Percentiles rank a stretch among this genome's conserved stretches.
Evolutionary conservation across 2,797 vertebrate species (phyloP).

Genomic region (Onychomys leucogaster): DNA sequence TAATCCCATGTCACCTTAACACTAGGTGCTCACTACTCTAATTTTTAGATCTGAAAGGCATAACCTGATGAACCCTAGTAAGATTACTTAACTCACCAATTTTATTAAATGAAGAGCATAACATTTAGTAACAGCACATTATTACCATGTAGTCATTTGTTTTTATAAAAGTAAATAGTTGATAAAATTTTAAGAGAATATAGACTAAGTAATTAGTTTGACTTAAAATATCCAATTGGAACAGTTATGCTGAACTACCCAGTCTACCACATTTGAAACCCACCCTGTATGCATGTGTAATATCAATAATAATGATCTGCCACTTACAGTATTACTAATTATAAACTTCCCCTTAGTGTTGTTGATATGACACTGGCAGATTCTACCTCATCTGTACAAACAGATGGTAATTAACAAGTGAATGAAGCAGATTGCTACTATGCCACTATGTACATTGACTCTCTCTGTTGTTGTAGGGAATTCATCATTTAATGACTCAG

Average conservation of each 20-base stretch:
- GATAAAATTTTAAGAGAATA: slow-evolving; percentile 2
- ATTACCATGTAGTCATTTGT: background rate
- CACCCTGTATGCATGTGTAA: background rate
- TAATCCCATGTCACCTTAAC: background rate
- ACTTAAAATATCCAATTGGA: background rate
- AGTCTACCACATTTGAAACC: background rate
- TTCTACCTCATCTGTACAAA: slow-evolving; percentile 30
- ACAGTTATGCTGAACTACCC: background rate
- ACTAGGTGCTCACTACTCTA: background rate
- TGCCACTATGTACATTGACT: background rate
- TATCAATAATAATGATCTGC: background rate
- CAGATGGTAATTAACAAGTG: slow-evolving; percentile 70
- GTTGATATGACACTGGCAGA: slow-evolving; percentile 36
- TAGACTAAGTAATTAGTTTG: background rate
- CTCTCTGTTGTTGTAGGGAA: slow-evolving; percentile 59
- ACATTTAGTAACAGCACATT: background rate
- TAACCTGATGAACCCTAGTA: background rate
- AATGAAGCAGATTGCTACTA: slow-evolving; percentile 60
- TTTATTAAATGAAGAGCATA: background rate
- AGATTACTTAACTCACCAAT: background rate
- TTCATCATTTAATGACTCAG: slow-evolving; percentile 53
- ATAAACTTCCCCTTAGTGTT: background rate
- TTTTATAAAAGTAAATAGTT: background rate
- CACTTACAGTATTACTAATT: slow-evolving; percentile 28
- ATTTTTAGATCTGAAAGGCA: background rate